phyloP scores from a whole-genome alignment of 2,113 vertebrate species.

The Alligator mississippiensis region DNA sequence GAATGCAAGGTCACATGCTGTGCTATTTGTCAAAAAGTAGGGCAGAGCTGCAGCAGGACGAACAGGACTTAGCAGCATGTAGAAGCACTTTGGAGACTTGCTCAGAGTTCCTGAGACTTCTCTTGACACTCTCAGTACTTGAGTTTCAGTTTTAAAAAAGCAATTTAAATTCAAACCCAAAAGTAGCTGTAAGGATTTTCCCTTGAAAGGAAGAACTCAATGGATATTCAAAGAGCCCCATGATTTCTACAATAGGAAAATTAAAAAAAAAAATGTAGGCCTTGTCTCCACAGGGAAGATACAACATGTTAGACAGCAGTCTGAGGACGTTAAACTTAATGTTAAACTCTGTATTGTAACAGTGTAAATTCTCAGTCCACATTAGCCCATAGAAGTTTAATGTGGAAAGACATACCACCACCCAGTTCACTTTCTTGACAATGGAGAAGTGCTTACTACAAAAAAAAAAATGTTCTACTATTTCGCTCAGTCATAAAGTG shows the following conservation, averaged over 20 bases:
- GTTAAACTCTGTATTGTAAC: neutral
- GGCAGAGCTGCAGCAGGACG: neutral
- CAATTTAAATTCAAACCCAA: neutral
- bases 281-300: neutral
- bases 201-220: constrained; percentile 10
- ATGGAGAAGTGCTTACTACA: neutral
- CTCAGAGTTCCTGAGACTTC: neutral
- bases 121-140: neutral
- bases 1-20: neutral
- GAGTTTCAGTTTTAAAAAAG: neutral
- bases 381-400: neutral
- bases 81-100: neutral
- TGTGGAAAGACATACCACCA: neutral
- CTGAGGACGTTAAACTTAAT: neutral
- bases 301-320: neutral
- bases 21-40: neutral
- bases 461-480: neutral
- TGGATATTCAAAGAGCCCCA: neutral
- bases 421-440: neutral
- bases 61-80: neutral
- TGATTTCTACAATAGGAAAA: neutral
- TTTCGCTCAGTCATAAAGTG: neutral
- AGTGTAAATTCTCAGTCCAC: neutral
- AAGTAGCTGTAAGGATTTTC: neutral
- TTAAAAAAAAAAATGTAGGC: neutral